Conservation (phyloP, 2,113 vertebrate species). For the Rattus rattus region DNA sequence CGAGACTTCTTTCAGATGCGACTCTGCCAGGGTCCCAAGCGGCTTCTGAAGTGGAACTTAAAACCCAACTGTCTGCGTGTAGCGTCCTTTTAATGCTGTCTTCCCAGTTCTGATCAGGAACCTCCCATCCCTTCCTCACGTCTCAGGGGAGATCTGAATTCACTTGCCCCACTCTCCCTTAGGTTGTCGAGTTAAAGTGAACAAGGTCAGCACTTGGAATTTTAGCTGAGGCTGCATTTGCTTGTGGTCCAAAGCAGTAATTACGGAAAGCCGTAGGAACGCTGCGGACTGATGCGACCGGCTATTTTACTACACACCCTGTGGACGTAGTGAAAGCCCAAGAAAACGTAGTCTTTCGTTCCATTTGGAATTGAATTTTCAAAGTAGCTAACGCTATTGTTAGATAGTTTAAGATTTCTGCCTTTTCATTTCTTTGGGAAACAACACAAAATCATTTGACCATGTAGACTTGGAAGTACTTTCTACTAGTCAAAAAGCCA, state of each 20-base stretch:
- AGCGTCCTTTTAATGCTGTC: too few species aligned
- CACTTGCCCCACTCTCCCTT: not conserved
- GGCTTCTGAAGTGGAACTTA: not conserved
- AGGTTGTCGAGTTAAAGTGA: not conserved
- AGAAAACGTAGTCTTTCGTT: not conserved
- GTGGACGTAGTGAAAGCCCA: not conserved
- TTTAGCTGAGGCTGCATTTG: not conserved
- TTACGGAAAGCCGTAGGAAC: not conserved
- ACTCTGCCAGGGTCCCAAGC: not conserved
- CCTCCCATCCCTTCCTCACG: not conserved
- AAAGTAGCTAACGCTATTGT: not conserved
- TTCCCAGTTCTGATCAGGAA: accelerated
- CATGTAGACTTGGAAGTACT: not conserved
- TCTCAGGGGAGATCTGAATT: not conserved
- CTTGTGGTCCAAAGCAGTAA: not conserved
- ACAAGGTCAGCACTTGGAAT: not conserved
- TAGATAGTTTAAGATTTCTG: not conserved
- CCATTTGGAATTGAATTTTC: not conserved
- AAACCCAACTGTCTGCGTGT: not conserved
- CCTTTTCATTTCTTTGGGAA: not conserved
- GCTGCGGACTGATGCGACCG: not conserved
- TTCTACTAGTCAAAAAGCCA: not conserved
- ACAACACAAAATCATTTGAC: not conserved
- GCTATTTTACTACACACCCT: not conserved
- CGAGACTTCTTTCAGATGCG: not conserved